Percentiles rank a stretch among this genome's conserved stretches.
These are phyloP conservation scores for Drosophila ficusphila DNA, from an alignment of 1,140 invertebrate genomes.

Conservation along the genomic window DNA sequence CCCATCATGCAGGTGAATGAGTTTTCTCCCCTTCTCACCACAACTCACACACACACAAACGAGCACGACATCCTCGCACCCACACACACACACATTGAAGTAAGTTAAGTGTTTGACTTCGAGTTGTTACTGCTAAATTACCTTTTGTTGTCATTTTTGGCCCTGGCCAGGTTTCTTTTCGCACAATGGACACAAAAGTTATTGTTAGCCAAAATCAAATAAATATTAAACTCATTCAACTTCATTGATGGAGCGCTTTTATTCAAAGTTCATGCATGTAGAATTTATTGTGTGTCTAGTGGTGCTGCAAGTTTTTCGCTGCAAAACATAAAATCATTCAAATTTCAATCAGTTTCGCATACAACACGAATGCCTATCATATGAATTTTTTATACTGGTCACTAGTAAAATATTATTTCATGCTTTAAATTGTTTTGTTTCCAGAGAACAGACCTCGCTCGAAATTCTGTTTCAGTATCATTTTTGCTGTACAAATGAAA, in stretches of 20 bases:
- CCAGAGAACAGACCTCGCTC: not conserved
- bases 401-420: not conserved
- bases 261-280: not conserved
- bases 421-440: not conserved
- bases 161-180: not conserved
- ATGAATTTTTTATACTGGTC: not conserved
- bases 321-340: slow-evolving; percentile 9
- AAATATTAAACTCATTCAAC: not conserved
- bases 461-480: not conserved
- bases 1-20: slow-evolving; percentile 69
- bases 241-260: not conserved
- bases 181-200: slow-evolving; percentile 27
- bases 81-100: slow-evolving; percentile 37
- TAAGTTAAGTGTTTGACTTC: slow-evolving; percentile 74
- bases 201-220: not conserved
- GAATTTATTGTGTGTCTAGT: not conserved
- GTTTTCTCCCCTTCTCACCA: slow-evolving; percentile 18
- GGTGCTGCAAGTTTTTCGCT: not conserved
- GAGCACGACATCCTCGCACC: not conserved
- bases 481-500: not conserved
- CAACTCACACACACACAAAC: slow-evolving; percentile 26
- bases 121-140: slow-evolving; percentile 76
- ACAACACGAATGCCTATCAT: not conserved
- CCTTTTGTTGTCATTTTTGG: slow-evolving; percentile 72
- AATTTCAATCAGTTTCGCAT: not conserved